Percentiles rank a stretch among this genome's conserved stretches.
These are phyloP conservation scores for Brachionus rotundiformis DNA, from an alignment of 1,140 invertebrate genomes.

Conservation along the genomic window DNA sequence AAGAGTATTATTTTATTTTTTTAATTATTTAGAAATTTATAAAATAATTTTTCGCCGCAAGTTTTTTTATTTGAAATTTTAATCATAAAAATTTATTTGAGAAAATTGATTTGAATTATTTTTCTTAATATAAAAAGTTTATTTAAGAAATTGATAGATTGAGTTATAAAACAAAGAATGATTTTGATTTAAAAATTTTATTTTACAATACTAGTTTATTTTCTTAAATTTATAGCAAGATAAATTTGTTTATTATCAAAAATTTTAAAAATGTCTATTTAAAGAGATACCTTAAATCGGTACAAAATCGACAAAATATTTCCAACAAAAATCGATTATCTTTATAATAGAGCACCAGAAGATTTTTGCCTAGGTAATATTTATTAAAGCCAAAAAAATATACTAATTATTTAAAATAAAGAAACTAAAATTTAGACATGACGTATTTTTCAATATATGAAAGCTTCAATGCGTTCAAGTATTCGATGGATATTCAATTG, in stretches of 20 bases:
- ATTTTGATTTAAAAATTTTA: no score
- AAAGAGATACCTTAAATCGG: neutral
- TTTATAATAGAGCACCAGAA: slow-evolving; percentile 48
- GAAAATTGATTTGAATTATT: no score
- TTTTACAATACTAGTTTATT: no score
- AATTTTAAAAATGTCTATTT: slow-evolving; percentile 5
- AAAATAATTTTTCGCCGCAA: neutral
- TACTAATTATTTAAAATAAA: slow-evolving; percentile 34
- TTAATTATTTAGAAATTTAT: no score
- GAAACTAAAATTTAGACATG: slow-evolving; percentile 1
- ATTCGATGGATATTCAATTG: slow-evolving; percentile 33
- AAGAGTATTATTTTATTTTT: slow-evolving; percentile 37
- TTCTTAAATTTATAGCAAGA: no score
- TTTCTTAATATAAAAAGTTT: no score
- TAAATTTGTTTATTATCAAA: no score
- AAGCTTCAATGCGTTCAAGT: slow-evolving; percentile 47
- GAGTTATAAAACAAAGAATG: no score
- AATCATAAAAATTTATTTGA: no score
- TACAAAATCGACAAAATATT: slow-evolving; percentile 39
- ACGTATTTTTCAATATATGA: slow-evolving; percentile 35
- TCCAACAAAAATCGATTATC: neutral
- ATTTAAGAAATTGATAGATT: no score
- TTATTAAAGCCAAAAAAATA: neutral
- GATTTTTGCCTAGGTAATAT: slow-evolving; percentile 48
- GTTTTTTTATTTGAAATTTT: no score